Evolutionary conservation across 2,888 invertebrate species (phyloP).

Genomic region (Chromoteleia sp.): DNA sequence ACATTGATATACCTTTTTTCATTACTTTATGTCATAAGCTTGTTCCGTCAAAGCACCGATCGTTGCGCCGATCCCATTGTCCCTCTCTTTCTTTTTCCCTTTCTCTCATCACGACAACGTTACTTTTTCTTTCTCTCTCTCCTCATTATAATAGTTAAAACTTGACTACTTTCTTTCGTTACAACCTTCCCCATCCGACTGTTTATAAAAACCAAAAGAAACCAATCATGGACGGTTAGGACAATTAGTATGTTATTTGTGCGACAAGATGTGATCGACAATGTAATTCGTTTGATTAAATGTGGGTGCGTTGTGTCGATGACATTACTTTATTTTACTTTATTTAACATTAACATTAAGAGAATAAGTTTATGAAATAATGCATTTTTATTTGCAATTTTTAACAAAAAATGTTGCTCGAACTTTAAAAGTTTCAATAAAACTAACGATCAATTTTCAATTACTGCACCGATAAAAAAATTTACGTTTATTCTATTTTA

Average conservation of each 20-base stretch:
- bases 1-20: slow-evolving; percentile 42
- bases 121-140: slow-evolving; percentile 20
- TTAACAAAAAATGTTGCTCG: too few species aligned
- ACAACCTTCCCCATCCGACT: slow-evolving; percentile 16
- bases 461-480: too few species aligned
- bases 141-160: slow-evolving; percentile 11
- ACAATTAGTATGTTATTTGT: slow-evolving; percentile 1
- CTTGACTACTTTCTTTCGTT: slow-evolving; percentile 26
- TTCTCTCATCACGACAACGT: slow-evolving; percentile 21
- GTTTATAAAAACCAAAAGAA: slow-evolving; percentile 24
- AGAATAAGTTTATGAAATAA: too few species aligned
- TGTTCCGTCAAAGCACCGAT: slow-evolving; percentile 2
- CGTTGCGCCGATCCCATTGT: slow-evolving; percentile 5
- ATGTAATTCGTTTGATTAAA: neutral
- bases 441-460: too few species aligned
- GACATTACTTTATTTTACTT: too few species aligned
- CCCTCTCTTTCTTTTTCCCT: slow-evolving; percentile 1
- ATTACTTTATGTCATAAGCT: slow-evolving; percentile 48
- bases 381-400: too few species aligned
- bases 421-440: too few species aligned
- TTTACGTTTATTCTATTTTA: too few species aligned
- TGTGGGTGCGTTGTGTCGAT: too few species aligned
- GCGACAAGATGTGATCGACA: slow-evolving; percentile 15
- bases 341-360: too few species aligned
- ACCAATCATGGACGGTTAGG: slow-evolving; percentile 14